These are phyloP conservation scores for Calosoma granatense DNA, from an alignment of 1,140 invertebrate genomes.

Conservation along the genomic window DNA sequence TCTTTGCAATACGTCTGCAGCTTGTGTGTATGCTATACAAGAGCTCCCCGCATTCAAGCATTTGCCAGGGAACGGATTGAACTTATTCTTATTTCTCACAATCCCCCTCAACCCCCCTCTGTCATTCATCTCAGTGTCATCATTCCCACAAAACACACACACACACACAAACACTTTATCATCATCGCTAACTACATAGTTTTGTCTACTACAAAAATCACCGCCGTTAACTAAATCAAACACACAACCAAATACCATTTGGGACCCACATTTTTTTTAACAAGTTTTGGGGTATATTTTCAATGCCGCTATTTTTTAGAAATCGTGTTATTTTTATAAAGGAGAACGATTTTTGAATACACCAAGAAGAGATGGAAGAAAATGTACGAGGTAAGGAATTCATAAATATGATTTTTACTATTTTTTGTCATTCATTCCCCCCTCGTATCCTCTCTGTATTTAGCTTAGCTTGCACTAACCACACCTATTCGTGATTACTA, in stretches of 20 bases:
- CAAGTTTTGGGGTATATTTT: neutral
- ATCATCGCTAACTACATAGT: conserved; percentile 2
- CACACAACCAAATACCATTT: too few relatives aligned
- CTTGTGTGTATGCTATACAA: too few relatives aligned
- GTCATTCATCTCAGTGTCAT: neutral
- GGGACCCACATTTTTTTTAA: neutral
- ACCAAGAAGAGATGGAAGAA: neutral
- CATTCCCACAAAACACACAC: too few relatives aligned
- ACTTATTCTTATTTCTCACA: neutral
- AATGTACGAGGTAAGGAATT: neutral
- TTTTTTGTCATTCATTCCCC: neutral
- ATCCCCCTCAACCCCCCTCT: neutral
- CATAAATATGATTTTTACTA: neutral
- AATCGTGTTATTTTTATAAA: conserved; percentile 8
- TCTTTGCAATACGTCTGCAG: too few relatives aligned
- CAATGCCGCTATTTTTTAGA: conserved; percentile 11
- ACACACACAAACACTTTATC: too few relatives aligned
- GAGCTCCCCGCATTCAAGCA: conserved; percentile 2
- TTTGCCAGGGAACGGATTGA: conserved; percentile 11
- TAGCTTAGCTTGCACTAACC: conserved; percentile 4
- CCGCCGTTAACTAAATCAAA: neutral
- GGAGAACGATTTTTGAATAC: conserved; percentile 9
- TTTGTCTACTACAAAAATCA: too few relatives aligned
- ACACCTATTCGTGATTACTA: neutral
- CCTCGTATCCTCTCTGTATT: neutral